Base-by-base conservation (phyloP, 64 coral and sea anemone genomes). In the Porites australiensis region DNA sequence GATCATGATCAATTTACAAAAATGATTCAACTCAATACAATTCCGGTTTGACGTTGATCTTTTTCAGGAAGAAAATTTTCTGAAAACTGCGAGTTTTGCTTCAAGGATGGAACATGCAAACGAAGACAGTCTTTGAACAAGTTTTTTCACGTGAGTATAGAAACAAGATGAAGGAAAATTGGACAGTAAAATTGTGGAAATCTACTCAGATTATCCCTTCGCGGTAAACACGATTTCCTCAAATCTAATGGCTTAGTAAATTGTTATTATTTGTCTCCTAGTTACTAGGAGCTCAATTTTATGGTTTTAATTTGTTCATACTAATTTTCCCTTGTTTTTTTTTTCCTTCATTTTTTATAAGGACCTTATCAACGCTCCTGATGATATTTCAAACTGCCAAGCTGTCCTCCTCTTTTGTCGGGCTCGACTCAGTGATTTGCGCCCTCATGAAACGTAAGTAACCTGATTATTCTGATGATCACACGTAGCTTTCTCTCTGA, bases 61-160 rank as follows among this genome's bases (percentile, higher is more conserved):
- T 57, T 58, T 79, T 6, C 79, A 83, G 79, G 79, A 66, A 66
- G 58, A 27, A 83, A 83, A 66, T 83, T 83, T 44, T 19, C 79
- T 2, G 79, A 83, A 65, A 83, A 83, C 44, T 83, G 79, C 15
- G 59, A 58, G 9, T 83, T 83, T 15, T 83, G 79, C 60, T 83
- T 83, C 60, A 83, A 83, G 13, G 79, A 83, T 65, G 79, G 79
- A 65, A 83, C 59, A 15, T 83, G 79, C 60, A 83, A 83, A 15
- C 15, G 79, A 19, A 61, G 60, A 43, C 60, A 83, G 15, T 83
- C 66, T 50, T 65, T 83, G 79, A 83, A 83, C 13, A 58, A 83
- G 37, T 83, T 83, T 83, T 83, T 58, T 11, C 59, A 83, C 50
- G 79, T 83, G 46, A 83, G 79, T 83, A 7, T 44, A 37, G 27